These are phyloP conservation scores for Zaprionus bogoriensis DNA, from an alignment of 2,888 invertebrate genomes.

Conservation along the genomic window DNA sequence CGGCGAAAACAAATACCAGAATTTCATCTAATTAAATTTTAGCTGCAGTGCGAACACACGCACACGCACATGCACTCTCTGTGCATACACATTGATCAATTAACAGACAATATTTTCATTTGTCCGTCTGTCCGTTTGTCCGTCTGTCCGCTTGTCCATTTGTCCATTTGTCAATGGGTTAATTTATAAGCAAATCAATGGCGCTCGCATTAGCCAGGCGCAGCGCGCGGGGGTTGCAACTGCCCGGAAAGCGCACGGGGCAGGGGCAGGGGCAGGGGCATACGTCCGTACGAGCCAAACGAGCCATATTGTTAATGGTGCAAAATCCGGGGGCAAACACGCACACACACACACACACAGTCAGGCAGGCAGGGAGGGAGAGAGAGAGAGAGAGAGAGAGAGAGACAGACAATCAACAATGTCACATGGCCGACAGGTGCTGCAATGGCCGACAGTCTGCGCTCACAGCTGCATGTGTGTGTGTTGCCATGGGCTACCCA, in stretches of 20 bases:
- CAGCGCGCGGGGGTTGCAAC: not conserved
- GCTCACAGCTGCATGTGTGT: constrained; percentile 20
- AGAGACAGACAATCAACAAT: constrained; percentile 2
- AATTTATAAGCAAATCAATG: constrained; percentile 81
- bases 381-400: no score
- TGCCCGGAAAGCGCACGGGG: no score
- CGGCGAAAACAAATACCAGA: constrained; percentile 64
- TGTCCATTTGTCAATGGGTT: constrained; percentile 83
- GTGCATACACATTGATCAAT: constrained; percentile 82
- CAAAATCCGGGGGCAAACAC: constrained; percentile 71
- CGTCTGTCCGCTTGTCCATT: no score
- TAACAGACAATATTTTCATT: constrained; percentile 83
- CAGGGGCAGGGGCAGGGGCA: constrained; percentile 11
- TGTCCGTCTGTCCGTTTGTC: no score
- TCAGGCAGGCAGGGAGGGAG: not conserved
- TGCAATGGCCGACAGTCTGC: constrained; percentile 69
- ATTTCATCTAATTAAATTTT: constrained; percentile 81
- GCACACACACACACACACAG: constrained; percentile 5
- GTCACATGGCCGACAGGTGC: constrained; percentile 76
- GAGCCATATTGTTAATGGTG: constrained; percentile 76
- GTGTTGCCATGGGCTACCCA: constrained; percentile 37
- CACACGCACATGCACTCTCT: constrained; percentile 45
- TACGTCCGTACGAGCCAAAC: constrained; percentile 44
- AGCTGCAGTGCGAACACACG: constrained; percentile 40
- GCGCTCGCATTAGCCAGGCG: constrained; percentile 45